Percentiles rank a stretch among this genome's conserved stretches.
Conservation (phyloP, 2,888 invertebrate genomes). For the Sarcophaga caerulescens region DNA sequence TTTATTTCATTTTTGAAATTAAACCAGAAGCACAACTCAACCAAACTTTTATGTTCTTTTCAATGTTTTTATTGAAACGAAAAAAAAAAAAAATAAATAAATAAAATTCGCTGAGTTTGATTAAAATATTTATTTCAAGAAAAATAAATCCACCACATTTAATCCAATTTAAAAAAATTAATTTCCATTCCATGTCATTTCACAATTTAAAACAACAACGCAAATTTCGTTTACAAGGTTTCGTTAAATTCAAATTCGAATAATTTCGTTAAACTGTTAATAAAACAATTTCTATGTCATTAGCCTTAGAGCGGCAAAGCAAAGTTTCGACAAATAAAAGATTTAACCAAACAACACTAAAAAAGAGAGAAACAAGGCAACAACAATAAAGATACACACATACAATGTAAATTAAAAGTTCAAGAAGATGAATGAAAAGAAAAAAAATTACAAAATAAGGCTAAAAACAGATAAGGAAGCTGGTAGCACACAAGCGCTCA, state of each 20-base stretch:
- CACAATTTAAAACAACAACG: not conserved
- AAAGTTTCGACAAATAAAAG: slow-evolving; percentile 6
- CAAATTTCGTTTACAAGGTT: slow-evolving; percentile 11
- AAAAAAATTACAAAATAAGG: not conserved
- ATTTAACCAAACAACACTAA: not conserved
- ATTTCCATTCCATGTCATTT: not conserved
- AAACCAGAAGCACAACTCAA: too few species aligned
- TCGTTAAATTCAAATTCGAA: slow-evolving; percentile 10
- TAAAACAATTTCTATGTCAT: slow-evolving; percentile 41
- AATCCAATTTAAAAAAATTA: slow-evolving; percentile 1
- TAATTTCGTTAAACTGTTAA: slow-evolving; percentile 24
- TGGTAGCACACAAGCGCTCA: too few species aligned
- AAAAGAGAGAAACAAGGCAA: not conserved
- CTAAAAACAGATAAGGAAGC: too few species aligned
- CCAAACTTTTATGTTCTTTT: too few species aligned
- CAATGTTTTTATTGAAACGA: too few species aligned
- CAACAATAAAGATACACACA: not conserved
- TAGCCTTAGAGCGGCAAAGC: slow-evolving; percentile 21
- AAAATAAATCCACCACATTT: not conserved
- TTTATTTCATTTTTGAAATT: too few species aligned
- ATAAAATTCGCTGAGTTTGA: too few species aligned
- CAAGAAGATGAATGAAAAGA: not conserved
- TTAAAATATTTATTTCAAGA: too few species aligned
- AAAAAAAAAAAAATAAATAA: too few species aligned
- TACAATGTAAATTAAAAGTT: slow-evolving; percentile 21